phyloP scores from a whole-genome alignment of 2,113 vertebrate species.

The Pteronura brasiliensis region DNA sequence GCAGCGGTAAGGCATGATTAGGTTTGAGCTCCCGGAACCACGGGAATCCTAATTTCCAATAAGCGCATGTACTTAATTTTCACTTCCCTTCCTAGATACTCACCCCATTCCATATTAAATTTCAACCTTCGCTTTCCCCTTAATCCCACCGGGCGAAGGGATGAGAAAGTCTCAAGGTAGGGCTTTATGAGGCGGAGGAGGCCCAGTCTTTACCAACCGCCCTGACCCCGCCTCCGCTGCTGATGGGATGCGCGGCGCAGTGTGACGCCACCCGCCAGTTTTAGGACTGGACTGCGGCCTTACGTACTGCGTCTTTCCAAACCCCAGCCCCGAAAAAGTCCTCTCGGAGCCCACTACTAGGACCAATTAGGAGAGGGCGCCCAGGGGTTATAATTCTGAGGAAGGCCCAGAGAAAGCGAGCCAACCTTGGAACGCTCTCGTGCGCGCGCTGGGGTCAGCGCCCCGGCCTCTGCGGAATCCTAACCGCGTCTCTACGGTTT shows the following conservation, averaged over 20 bases:
- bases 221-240: background rate
- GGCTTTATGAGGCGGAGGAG: background rate
- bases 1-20: background rate
- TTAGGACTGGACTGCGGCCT: background rate
- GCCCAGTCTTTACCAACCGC: background rate
- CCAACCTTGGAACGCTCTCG: background rate
- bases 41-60: background rate
- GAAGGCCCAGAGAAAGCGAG: background rate
- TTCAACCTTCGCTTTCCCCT: background rate
- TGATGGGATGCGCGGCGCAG: background rate
- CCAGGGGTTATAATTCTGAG: background rate
- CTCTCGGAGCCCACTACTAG: background rate
- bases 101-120: background rate
- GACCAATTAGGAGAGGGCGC: background rate
- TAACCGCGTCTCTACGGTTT: background rate
- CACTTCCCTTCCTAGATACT: background rate
- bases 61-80: background rate
- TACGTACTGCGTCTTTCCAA: background rate
- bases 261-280: background rate
- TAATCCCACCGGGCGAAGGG: background rate
- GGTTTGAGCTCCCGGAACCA: conserved; percentile 2
- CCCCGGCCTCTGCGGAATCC: background rate
- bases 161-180: background rate
- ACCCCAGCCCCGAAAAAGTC: background rate
- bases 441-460: background rate